These are phyloP conservation scores for Onychostoma macrolepis DNA, from an alignment of 2,113 vertebrate species.

Conservation along the genomic window DNA sequence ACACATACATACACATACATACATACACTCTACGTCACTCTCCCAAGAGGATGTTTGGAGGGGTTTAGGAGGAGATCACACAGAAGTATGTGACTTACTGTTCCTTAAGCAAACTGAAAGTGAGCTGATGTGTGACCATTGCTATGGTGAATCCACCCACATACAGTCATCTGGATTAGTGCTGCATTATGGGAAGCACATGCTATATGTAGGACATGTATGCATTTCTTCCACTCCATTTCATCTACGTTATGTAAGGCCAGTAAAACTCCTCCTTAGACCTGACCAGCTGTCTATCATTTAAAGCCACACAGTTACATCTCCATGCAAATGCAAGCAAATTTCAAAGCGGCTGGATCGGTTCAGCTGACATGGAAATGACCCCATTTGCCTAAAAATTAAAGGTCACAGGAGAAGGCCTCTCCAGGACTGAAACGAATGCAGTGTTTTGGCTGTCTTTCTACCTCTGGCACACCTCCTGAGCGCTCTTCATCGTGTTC, in stretches of 20 bases:
- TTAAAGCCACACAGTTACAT: constrained; percentile 25
- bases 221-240: background rate
- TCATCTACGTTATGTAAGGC: background rate
- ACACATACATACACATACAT: too few species aligned
- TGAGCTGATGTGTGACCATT: background rate
- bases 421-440: background rate
- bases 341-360: constrained; percentile 37
- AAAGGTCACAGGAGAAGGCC: background rate
- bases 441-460: background rate
- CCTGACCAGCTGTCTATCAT: background rate
- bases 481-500: constrained; percentile 81
- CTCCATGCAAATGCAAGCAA: constrained; percentile 67
- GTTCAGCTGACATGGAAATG: constrained; percentile 57
- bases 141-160: constrained; percentile 9
- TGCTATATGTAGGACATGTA: background rate
- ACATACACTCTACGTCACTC: background rate
- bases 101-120: constrained; percentile 18
- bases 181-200: background rate
- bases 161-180: background rate
- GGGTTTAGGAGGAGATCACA: background rate
- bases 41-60: constrained; percentile 1
- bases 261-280: constrained; percentile 13
- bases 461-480: constrained; percentile 83
- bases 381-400: constrained; percentile 43
- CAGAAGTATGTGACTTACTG: background rate